Evolutionary conservation across 2,113 vertebrate species (phyloP).

Genomic region (Channa maculata): DNA sequence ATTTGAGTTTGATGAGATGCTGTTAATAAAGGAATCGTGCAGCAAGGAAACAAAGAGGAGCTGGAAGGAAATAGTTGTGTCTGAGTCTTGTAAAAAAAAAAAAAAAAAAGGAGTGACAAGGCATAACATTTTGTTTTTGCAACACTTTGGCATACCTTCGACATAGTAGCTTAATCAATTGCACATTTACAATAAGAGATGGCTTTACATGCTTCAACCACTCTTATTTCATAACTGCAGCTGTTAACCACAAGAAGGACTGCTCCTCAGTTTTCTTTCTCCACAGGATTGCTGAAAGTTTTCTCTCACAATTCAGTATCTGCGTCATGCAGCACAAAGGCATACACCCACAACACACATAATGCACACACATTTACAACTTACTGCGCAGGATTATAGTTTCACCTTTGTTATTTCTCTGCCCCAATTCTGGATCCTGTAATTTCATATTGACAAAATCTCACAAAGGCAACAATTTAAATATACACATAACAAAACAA

Average conservation of each 20-base stretch:
- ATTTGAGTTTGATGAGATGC: conserved; percentile 74
- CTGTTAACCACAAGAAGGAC: conserved; percentile 59
- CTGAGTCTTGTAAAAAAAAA: conserved; percentile 18
- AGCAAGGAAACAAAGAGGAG: conserved; percentile 43
- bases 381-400: conserved; percentile 5
- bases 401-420: conserved; percentile 5
- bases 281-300: conserved; percentile 17
- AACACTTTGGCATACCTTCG: conserved; percentile 14
- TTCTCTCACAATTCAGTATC: conserved; percentile 26
- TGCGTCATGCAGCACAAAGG: conserved; percentile 33
- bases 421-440: not conserved
- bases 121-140: conserved; percentile 21
- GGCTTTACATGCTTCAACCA: conserved; percentile 32
- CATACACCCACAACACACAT: conserved; percentile 12
- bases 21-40: conserved; percentile 71
- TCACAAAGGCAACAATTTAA: not conserved
- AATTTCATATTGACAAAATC: not conserved
- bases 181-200: conserved; percentile 22
- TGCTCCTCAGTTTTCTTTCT: conserved; percentile 32
- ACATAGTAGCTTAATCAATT: conserved; percentile 8
- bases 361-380: not conserved
- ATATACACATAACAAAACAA: not conserved
- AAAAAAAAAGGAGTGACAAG: conserved; percentile 33
- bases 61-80: conserved; percentile 49
- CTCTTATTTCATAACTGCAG: conserved; percentile 66